phyloP scores from a whole-genome alignment of 2,888 invertebrate species.

The Magallana nippona region DNA sequence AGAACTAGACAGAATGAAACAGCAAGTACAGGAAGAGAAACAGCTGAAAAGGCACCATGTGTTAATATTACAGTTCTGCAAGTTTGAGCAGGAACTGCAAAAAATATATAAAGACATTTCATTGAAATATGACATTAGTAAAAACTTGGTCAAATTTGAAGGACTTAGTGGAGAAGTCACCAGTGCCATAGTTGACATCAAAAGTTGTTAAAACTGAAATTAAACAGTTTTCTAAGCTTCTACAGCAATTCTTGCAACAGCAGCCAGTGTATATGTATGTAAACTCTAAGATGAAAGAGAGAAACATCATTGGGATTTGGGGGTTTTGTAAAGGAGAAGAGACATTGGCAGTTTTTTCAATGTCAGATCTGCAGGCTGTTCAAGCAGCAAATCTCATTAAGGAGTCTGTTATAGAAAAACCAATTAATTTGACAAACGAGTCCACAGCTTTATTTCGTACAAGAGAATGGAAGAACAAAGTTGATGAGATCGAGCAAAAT shows the following conservation, averaged over 20 bases:
- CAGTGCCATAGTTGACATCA: slow-evolving; percentile 26
- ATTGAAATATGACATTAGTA: slow-evolving; percentile 20
- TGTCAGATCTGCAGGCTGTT: slow-evolving; percentile 41
- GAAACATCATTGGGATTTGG: slow-evolving; percentile 40
- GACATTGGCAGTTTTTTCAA: slow-evolving; percentile 43
- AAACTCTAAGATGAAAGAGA: slow-evolving; percentile 34
- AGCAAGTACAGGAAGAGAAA: slow-evolving; percentile 41
- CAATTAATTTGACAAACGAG: slow-evolving; percentile 38
- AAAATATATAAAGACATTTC: slow-evolving; percentile 41
- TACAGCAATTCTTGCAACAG: slow-evolving; percentile 9
- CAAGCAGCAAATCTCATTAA: slow-evolving; percentile 40
- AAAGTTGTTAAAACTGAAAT: slow-evolving; percentile 22
- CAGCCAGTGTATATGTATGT: slow-evolving; percentile 41
- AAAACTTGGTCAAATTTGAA: slow-evolving; percentile 37
- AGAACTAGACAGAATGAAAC: slow-evolving; percentile 43
- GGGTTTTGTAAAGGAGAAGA: slow-evolving; percentile 34
- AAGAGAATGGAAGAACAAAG: slow-evolving; percentile 24
- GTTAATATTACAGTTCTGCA: background rate
- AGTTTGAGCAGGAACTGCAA: slow-evolving; percentile 34
- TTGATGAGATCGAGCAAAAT: slow-evolving; percentile 13
- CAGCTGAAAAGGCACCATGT: slow-evolving; percentile 38
- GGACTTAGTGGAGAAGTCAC: slow-evolving; percentile 44
- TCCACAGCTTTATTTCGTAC: background rate
- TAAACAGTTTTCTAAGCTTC: slow-evolving; percentile 24
- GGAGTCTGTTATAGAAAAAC: slow-evolving; percentile 36